Evolutionary conservation across 2,888 invertebrate genomes (phyloP).

Genomic region (Tinea trinotella): DNA sequence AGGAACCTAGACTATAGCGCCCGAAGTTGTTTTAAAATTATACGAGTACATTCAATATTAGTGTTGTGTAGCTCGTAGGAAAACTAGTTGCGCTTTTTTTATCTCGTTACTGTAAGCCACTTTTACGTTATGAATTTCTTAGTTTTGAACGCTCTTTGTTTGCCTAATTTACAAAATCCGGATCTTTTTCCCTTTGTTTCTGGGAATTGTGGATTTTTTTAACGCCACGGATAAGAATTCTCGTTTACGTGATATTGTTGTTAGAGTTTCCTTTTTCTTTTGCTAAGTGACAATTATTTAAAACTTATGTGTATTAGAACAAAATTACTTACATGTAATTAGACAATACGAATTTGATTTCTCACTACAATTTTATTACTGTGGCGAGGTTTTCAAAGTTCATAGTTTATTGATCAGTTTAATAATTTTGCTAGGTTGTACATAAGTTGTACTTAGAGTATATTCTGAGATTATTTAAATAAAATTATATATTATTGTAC

Average conservation of each 20-base stretch:
- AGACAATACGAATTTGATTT: no score
- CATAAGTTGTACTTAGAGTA: no score
- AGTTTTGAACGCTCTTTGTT: conserved; percentile 2
- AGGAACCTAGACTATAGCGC: conserved; percentile 8
- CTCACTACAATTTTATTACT: no score
- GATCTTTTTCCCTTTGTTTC: not conserved
- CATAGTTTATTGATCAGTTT: no score
- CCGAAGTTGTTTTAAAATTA: conserved; percentile 17
- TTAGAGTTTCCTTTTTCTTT: not conserved
- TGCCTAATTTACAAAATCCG: not conserved
- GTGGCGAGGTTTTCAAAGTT: no score
- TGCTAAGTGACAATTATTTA: no score
- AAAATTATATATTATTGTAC: no score
- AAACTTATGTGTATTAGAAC: no score
- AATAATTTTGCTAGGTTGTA: no score
- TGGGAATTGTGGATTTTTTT: not conserved
- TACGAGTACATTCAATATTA: conserved; percentile 10
- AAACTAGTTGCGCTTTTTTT: conserved; percentile 12
- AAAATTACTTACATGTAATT: no score
- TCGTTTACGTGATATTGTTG: not conserved
- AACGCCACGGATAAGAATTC: not conserved
- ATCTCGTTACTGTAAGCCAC: conserved; percentile 1
- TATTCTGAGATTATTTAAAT: no score
- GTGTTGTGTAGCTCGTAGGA: conserved; percentile 4
- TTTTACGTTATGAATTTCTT: conserved; percentile 8